Evolutionary conservation across 53 echinoderm and acorn worm genomes (phyloP).

Genomic region (Echinarachnius parma): DNA sequence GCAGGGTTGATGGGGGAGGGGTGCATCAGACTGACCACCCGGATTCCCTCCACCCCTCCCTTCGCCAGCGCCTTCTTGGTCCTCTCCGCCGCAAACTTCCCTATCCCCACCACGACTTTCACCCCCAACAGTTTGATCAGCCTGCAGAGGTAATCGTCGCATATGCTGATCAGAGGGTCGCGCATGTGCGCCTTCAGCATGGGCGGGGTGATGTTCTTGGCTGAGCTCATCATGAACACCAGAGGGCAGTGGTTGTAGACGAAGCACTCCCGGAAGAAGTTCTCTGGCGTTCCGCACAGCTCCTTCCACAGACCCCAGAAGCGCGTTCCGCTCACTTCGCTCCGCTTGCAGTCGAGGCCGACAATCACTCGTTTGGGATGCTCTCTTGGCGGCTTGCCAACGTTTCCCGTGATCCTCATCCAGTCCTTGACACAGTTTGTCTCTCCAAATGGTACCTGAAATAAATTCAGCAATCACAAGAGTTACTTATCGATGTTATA

Average conservation of each 20-base stretch:
- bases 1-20: constrained; percentile 92
- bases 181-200: constrained; percentile 56
- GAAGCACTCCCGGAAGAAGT: constrained; percentile 78
- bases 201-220: constrained; percentile 90
- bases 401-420: constrained; percentile 81
- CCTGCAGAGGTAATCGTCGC: constrained; percentile 72
- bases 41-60: constrained; percentile 66
- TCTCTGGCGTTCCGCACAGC: constrained; percentile 80
- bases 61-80: constrained; percentile 64
- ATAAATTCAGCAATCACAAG: background rate
- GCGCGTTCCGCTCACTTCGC: constrained; percentile 90
- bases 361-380: constrained; percentile 85
- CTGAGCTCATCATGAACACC: constrained; percentile 83
- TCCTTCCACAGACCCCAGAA: constrained; percentile 92
- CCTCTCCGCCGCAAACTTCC: constrained; percentile 81
- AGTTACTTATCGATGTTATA: background rate
- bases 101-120: constrained; percentile 87
- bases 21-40: constrained; percentile 76
- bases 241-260: constrained; percentile 96
- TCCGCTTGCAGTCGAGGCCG: constrained; percentile 76
- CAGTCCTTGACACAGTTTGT: constrained; percentile 75
- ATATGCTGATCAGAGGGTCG: constrained; percentile 62
- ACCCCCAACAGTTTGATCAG: constrained; percentile 65
- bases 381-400: constrained; percentile 87
- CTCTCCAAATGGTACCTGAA: constrained; percentile 97